A percentile compares a stretch with the other conserved stretches of the same genome.
Conservation (phyloP, 2,797 vertebrate genomes). For the Rhynchotus rufescens region DNA sequence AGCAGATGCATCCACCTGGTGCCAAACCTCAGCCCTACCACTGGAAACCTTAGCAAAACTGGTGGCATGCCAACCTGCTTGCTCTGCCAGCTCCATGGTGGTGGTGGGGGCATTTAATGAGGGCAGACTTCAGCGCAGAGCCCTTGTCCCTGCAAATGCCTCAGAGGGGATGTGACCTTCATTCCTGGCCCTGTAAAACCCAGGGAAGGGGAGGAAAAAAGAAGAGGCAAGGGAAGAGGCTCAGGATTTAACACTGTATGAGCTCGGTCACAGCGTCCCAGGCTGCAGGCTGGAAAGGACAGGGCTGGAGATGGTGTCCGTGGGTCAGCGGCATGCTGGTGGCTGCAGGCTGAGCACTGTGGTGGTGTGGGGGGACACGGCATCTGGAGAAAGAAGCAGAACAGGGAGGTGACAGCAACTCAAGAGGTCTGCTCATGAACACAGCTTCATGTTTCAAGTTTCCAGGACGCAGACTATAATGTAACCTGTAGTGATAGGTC, state of each 20-base stretch:
- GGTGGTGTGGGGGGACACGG: not conserved
- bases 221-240: not conserved
- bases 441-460: not conserved
- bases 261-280: not conserved
- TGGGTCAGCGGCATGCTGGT: not conserved
- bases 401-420: not conserved
- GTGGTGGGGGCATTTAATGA: not conserved
- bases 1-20: accelerated
- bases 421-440: not conserved
- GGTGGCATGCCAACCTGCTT: not conserved
- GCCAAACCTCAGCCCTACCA: not conserved
- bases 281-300: not conserved
- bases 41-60: not conserved
- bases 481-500: not conserved
- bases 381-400: not conserved
- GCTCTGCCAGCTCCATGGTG: not conserved
- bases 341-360: not conserved
- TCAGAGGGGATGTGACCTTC: not conserved
- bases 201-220: not conserved
- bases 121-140: not conserved
- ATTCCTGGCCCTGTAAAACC: not conserved
- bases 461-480: not conserved
- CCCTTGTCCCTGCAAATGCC: not conserved
- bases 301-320: not conserved
- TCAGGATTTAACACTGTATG: not conserved